Evolutionary conservation across 37 sponge, comb jelly and placozoan species (phyloP).

Genomic region (Mnemiopsis leidyi): DNA sequence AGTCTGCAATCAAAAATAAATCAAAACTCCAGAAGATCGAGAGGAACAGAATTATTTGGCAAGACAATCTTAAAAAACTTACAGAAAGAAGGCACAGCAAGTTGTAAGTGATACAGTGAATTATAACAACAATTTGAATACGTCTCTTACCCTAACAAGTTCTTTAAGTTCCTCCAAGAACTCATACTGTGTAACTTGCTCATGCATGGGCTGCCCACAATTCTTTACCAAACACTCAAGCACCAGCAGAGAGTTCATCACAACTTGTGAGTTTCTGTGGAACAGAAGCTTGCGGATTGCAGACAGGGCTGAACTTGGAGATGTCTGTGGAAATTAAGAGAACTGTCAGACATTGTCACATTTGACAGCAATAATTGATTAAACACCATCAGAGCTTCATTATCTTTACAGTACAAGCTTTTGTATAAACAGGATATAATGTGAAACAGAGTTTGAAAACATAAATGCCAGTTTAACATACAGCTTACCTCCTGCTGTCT

Average conservation of each 20-base stretch:
- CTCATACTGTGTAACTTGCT: constrained; percentile 78
- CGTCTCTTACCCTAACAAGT: constrained; percentile 67
- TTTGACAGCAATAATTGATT: too few relatives aligned
- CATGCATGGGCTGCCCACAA: constrained; percentile 78
- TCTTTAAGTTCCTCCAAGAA: constrained; percentile 78
- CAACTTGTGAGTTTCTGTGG: constrained; percentile 64
- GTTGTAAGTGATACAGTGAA: too few relatives aligned
- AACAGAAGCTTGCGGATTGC: constrained; percentile 38
- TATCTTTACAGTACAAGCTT: too few relatives aligned
- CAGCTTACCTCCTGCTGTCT: constrained; percentile 42
- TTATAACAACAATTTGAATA: background rate
- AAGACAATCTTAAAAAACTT: too few relatives aligned
- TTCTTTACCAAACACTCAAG: constrained; percentile 91
- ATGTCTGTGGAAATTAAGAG: background rate
- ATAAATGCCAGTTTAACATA: too few relatives aligned
- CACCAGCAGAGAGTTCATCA: constrained; percentile 76
- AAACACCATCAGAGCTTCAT: too few relatives aligned
- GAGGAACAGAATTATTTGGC: too few relatives aligned
- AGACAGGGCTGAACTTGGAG: background rate
- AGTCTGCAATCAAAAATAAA: background rate
- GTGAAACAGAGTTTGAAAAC: too few relatives aligned
- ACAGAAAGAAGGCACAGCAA: too few relatives aligned
- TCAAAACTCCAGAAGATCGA: background rate
- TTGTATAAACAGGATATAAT: too few relatives aligned
- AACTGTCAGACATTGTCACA: too few relatives aligned